phyloP scores from a whole-genome alignment of 2,888 invertebrate genomes.

The Melinaea menophilus region DNA sequence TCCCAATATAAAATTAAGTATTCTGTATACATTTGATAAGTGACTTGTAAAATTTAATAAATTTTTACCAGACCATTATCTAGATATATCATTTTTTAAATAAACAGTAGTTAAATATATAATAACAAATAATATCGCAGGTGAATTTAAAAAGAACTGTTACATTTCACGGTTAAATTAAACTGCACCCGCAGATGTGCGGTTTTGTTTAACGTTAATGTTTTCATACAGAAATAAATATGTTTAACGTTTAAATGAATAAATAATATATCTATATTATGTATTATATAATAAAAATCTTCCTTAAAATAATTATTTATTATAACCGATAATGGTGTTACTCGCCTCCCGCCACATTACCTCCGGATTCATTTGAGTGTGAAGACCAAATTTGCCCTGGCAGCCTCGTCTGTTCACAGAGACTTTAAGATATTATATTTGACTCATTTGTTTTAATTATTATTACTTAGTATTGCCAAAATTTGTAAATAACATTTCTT shows the following conservation, averaged over 20 bases:
- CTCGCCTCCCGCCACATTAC: constrained; percentile 8
- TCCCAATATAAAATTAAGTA: too few species aligned
- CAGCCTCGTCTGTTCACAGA: constrained; percentile 17
- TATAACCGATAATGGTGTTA: neutral
- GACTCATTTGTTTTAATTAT: constrained; percentile 22
- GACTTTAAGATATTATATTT: constrained; percentile 10
- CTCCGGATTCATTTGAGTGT: constrained; percentile 20
- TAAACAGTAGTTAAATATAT: neutral
- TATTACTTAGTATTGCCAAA: constrained; percentile 8
- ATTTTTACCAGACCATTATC: too few species aligned
- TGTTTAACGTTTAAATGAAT: neutral
- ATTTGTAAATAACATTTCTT: constrained; percentile 5
- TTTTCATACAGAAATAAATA: neutral
- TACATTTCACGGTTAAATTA: constrained; percentile 41
- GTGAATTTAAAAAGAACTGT: constrained; percentile 30
- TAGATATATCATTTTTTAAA: too few species aligned
- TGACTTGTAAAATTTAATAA: too few species aligned
- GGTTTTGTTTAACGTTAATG: neutral
- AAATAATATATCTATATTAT: neutral
- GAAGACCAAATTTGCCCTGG: constrained; percentile 23
- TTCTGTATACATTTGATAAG: too few species aligned
- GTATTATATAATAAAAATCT: neutral
- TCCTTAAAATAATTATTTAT: neutral
- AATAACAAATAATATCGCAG: constrained; percentile 8
- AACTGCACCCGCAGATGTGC: constrained; percentile 24